phyloP scores from a whole-genome alignment of 2,113 vertebrate genomes.

The Leiothrix lutea region DNA sequence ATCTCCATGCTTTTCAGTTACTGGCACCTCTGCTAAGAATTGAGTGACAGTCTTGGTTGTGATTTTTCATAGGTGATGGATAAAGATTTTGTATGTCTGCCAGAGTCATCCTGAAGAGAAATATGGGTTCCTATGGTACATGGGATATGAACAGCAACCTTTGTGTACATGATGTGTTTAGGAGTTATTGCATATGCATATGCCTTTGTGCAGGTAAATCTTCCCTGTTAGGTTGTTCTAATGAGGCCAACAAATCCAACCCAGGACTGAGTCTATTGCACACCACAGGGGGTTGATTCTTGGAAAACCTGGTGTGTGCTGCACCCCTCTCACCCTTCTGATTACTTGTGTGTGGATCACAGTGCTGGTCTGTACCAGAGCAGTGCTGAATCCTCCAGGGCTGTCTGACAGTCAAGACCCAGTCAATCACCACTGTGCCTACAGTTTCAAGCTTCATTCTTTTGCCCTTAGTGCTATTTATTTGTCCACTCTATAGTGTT shows the following conservation, averaged over 20 bases:
- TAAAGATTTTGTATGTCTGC: background rate
- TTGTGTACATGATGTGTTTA: background rate
- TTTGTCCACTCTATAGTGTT: background rate
- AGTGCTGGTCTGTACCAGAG: background rate
- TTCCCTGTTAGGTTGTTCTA: background rate
- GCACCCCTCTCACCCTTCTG: fast-evolving
- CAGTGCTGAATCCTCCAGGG: background rate
- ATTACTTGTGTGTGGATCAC: background rate
- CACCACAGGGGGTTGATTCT: fast-evolving
- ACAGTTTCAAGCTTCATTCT: background rate
- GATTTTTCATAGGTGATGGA: background rate
- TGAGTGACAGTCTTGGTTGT: background rate
- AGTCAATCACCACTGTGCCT: background rate
- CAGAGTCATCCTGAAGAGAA: background rate
- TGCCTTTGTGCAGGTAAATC: background rate
- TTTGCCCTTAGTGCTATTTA: background rate
- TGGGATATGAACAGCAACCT: background rate
- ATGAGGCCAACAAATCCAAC: background rate
- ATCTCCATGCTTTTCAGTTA: background rate
- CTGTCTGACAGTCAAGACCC: background rate
- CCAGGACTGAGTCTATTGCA: background rate
- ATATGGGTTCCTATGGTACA: fast-evolving
- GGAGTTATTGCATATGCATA: background rate
- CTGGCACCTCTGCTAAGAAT: background rate
- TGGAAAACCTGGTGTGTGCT: background rate